Percentiles rank a stretch among this genome's conserved stretches.
Evolutionary conservation across 2,888 invertebrate species (phyloP).

Genomic region (Baronia brevicornis): DNA sequence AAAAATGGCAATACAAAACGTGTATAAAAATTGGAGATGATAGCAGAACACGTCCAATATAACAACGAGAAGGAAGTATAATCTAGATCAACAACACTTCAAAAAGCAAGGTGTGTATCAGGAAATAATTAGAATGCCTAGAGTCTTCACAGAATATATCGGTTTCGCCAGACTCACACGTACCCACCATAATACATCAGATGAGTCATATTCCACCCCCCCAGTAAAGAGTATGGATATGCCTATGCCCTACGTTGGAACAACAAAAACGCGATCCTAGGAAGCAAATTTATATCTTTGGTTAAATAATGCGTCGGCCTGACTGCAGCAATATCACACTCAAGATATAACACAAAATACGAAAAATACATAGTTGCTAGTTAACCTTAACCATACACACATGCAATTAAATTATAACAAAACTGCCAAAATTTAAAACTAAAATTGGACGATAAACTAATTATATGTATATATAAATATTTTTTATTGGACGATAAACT

Average conservation of each 20-base stretch:
- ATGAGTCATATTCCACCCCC: neutral
- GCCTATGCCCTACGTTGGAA: neutral
- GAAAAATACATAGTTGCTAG: slow-evolving; percentile 6
- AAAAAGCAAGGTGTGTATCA: neutral
- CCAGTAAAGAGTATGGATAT: neutral
- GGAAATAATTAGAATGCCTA: neutral
- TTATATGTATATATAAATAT: too few relatives aligned
- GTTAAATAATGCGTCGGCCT: slow-evolving; percentile 11
- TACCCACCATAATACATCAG: neutral
- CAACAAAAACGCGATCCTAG: neutral
- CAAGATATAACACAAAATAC: slow-evolving; percentile 1
- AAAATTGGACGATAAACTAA: slow-evolving; percentile 5
- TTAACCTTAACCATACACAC: slow-evolving; percentile 8
- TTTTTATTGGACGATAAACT: too few relatives aligned
- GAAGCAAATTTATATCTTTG: slow-evolving; percentile 1
- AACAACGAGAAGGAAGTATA: slow-evolving; percentile 1
- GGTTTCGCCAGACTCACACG: neutral
- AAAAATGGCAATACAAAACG: slow-evolving; percentile 2
- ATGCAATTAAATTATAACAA: slow-evolving; percentile 1
- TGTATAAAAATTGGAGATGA: neutral
- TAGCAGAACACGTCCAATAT: neutral
- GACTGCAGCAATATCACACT: slow-evolving; percentile 2
- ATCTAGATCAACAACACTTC: neutral
- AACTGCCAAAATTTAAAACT: slow-evolving; percentile 1
- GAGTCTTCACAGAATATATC: slow-evolving; percentile 1